Percentiles rank a stretch among this genome's conserved stretches.
These are phyloP conservation scores for Drosophila leontia DNA, from an alignment of 1,140 invertebrate genomes.

Conservation along the genomic window DNA sequence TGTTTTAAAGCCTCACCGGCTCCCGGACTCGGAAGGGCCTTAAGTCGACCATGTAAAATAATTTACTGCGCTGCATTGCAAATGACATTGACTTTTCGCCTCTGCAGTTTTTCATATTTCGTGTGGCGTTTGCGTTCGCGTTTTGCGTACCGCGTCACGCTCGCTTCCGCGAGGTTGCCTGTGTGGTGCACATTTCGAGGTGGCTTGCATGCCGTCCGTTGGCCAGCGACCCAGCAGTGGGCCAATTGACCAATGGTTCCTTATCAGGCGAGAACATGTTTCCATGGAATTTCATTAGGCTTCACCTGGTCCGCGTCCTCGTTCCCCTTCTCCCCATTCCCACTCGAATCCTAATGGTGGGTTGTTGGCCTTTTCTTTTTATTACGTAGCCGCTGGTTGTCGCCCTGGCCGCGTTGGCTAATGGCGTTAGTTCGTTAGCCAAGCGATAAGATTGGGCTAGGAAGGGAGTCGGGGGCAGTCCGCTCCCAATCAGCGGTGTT, in stretches of 20 bases:
- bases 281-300: slow-evolving; percentile 82
- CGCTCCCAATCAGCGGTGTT: slow-evolving; percentile 34
- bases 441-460: slow-evolving; percentile 67
- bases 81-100: slow-evolving; percentile 68
- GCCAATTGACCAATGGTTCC: slow-evolving; percentile 79
- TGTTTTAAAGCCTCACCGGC: slow-evolving; percentile 25
- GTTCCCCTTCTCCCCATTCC: background rate
- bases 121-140: slow-evolving; percentile 23
- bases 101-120: slow-evolving; percentile 65
- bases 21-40: slow-evolving; percentile 2
- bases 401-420: slow-evolving; percentile 55
- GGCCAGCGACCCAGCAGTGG: slow-evolving; percentile 8
- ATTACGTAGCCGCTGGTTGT: slow-evolving; percentile 63
- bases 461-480: background rate
- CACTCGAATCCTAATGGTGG: slow-evolving; percentile 53
- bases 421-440: slow-evolving; percentile 82
- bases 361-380: slow-evolving; percentile 69
- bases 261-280: slow-evolving; percentile 85
- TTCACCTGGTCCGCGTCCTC: slow-evolving; percentile 26
- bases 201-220: slow-evolving; percentile 58
- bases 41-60: slow-evolving; percentile 59
- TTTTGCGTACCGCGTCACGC: slow-evolving; percentile 62
- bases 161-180: slow-evolving; percentile 73
- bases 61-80: slow-evolving; percentile 70
- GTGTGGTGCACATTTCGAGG: slow-evolving; percentile 73